These are phyloP conservation scores for Megaptera novaeangliae DNA, from an alignment of 2,113 vertebrate genomes.

Conservation along the genomic window DNA sequence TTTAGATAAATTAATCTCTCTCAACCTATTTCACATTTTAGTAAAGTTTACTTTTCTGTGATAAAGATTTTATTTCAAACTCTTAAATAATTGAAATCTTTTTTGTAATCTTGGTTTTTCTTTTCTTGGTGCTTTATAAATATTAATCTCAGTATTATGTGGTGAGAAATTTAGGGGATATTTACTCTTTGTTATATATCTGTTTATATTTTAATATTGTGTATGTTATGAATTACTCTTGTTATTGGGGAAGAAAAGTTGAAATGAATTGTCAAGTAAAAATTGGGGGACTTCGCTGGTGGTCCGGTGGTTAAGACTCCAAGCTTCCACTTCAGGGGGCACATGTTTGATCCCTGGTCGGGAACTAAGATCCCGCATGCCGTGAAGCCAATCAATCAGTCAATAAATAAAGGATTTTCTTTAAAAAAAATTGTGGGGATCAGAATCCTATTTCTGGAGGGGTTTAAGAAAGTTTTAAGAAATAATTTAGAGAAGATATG, in stretches of 20 bases:
- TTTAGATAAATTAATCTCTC: background rate
- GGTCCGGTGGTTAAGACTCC: background rate
- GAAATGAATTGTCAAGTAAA: background rate
- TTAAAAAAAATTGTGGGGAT: background rate
- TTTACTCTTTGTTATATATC: background rate
- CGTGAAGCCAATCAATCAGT: too few relatives aligned
- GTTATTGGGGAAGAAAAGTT: background rate
- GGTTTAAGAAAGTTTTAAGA: background rate
- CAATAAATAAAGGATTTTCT: background rate
- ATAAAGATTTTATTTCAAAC: background rate
- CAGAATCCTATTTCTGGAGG: background rate
- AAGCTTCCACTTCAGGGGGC: accelerated
- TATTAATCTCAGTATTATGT: background rate
- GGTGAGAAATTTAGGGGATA: background rate
- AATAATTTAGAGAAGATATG: background rate
- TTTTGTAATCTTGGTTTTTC: background rate
- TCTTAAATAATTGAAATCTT: background rate
- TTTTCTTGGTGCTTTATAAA: background rate
- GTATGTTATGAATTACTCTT: background rate
- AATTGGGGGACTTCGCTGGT: background rate
- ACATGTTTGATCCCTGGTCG: background rate
- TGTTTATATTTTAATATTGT: background rate
- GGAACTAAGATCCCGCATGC: background rate
- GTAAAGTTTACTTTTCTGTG: background rate
- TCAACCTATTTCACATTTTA: background rate